Conservation (phyloP, 1,140 invertebrate genomes). For the Drosophila tristis region DNA sequence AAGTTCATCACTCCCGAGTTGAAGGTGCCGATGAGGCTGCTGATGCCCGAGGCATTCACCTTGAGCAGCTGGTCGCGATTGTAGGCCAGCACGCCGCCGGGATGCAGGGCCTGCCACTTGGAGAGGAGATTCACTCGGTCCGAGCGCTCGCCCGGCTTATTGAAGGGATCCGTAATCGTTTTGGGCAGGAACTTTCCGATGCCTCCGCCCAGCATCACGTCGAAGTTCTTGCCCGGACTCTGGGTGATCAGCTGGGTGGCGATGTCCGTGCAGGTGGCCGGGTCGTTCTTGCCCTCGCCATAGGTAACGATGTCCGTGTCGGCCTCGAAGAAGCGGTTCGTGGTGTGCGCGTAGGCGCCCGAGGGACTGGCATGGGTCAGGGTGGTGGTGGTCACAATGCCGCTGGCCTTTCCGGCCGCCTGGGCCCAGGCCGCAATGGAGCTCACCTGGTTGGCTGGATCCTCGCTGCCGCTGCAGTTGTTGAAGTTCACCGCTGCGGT, state of each 20-base stretch:
- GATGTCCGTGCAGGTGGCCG: conserved; percentile 85
- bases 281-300: conserved; percentile 53
- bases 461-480: conserved; percentile 89
- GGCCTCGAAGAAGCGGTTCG: conserved; percentile 91
- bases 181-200: conserved; percentile 86
- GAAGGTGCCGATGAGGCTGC: conserved; percentile 86
- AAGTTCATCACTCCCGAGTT: conserved; percentile 85
- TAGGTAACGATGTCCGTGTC: conserved; percentile 85
- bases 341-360: conserved; percentile 85
- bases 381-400: conserved; percentile 78
- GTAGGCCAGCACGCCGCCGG: conserved; percentile 85
- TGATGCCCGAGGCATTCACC: conserved; percentile 73
- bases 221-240: conserved; percentile 85
- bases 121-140: conserved; percentile 85
- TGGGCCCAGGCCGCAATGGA: conserved; percentile 94
- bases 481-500: conserved; percentile 86
- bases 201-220: conserved; percentile 89
- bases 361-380: conserved; percentile 82
- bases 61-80: conserved; percentile 85
- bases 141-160: conserved; percentile 85
- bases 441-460: conserved; percentile 85
- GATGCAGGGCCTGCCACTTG: conserved; percentile 84
- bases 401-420: conserved; percentile 87
- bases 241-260: conserved; percentile 88
- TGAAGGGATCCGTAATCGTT: conserved; percentile 84